phyloP scores from a whole-genome alignment of 2,888 invertebrate genomes.

The Pachycephus smyrnensis region DNA sequence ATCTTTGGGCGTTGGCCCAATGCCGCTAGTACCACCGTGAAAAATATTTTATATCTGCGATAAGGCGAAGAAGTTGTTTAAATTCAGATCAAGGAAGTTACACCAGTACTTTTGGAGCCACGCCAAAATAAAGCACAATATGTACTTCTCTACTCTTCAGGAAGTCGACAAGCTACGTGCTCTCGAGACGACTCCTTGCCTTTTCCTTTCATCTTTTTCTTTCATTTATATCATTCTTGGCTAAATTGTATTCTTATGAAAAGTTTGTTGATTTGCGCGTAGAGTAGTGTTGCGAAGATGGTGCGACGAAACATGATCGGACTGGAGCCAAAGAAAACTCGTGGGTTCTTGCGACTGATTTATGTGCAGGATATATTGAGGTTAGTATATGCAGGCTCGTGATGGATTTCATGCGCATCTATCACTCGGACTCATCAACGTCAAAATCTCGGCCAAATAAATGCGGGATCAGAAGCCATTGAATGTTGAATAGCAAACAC shows the following conservation, averaged over 20 bases:
- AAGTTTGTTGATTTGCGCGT: no score
- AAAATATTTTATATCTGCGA: slow-evolving; percentile 36
- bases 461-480: slow-evolving; percentile 23
- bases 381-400: slow-evolving; percentile 14
- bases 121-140: slow-evolving; percentile 41
- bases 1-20: slow-evolving; percentile 14
- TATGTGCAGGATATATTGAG: slow-evolving; percentile 16
- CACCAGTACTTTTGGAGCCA: slow-evolving; percentile 34
- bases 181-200: no score
- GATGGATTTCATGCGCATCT: slow-evolving; percentile 36
- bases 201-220: no score
- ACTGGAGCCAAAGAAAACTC: background rate
- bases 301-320: background rate
- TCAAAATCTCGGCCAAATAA: slow-evolving; percentile 33
- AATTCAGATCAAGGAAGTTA: slow-evolving; percentile 39
- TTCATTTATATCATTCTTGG: no score
- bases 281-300: background rate
- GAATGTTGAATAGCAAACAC: slow-evolving; percentile 24
- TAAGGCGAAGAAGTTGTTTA: slow-evolving; percentile 37
- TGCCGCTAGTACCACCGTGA: slow-evolving; percentile 5
- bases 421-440: slow-evolving; percentile 39
- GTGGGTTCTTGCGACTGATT: slow-evolving; percentile 15
- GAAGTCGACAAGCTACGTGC: no score
- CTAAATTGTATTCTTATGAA: no score
- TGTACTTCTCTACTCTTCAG: background rate